Conservation (phyloP, 2,113 vertebrate species). For the Melanerpes formicivorus region DNA sequence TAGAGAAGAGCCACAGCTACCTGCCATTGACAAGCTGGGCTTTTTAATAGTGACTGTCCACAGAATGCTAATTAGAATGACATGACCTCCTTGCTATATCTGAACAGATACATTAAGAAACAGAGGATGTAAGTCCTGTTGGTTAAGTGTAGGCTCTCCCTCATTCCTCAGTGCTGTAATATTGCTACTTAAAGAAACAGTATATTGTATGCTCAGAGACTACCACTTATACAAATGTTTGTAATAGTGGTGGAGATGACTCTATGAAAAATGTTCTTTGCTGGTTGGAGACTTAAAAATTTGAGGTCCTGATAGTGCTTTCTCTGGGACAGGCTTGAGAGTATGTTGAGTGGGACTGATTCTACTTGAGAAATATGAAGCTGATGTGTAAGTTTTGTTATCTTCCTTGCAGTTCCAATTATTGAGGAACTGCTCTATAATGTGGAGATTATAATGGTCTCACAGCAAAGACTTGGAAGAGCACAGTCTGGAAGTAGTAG, state of each 20-base stretch:
- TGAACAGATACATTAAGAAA: background rate
- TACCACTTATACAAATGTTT: background rate
- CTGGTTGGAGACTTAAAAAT: background rate
- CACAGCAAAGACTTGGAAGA: background rate
- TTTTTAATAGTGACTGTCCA: background rate
- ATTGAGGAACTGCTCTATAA: background rate
- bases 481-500: background rate
- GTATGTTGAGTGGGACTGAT: background rate
- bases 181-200: background rate
- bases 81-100: background rate
- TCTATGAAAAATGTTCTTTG: background rate
- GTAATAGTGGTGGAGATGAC: background rate
- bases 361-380: background rate
- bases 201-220: background rate
- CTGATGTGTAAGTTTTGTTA: background rate
- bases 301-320: background rate
- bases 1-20: background rate
- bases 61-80: background rate
- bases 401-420: background rate
- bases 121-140: background rate
- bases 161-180: background rate
- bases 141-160: background rate
- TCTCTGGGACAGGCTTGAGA: background rate
- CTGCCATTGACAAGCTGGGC: background rate
- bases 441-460: background rate